Evolutionary conservation across 2,113 vertebrate species (phyloP), one percentile per base, ranked within the genome.

Genomic region (Crotalus viridis): DNA sequence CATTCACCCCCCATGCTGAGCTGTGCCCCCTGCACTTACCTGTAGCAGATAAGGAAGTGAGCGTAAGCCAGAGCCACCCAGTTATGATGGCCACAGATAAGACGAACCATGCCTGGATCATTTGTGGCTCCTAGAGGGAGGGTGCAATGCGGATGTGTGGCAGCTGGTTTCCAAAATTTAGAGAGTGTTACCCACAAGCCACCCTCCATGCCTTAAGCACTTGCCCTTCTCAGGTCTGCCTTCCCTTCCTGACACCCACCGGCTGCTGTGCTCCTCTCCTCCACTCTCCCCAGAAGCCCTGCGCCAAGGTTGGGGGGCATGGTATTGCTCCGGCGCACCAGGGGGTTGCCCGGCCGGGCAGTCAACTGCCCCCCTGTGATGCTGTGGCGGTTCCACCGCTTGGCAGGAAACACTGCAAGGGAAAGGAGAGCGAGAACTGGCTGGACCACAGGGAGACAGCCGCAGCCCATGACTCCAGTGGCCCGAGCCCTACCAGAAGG

Each of bases 31-130:
- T 0, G 0, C 43, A 8, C 26, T 69, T 87, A 98, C 99, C 99
- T 98, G 95, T 99, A 99, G 92, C 99, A 99, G 88, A 99, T 98
- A 1, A 99, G 98, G 91, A 99, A 99, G 94, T 99, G 99, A 0
- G 98, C 96, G 28, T 99, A 99, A 2, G 98, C 98, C 97, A 99
- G 98, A 0, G 98, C 98, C 5, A 99, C 99, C 99, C 99, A 99
- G 97, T 98, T 99, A 94, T 99, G 98, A 92, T 99, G 99, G 1
- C 99, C 99, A 0, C 98, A 98, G 61, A 99, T 96, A 69, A 99
- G 98, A 51, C 98, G 97, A 4, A 99, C 99, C 97, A 99, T 97
- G 10, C 99, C 98, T 0, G 98, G 97, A 48, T 99, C 98, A 0
- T 96, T 96, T 0, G 87, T 89, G 57, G 94, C 97, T 61, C 98